phyloP scores from a whole-genome alignment of 2,888 invertebrate species.

The Brachyptera risi region DNA sequence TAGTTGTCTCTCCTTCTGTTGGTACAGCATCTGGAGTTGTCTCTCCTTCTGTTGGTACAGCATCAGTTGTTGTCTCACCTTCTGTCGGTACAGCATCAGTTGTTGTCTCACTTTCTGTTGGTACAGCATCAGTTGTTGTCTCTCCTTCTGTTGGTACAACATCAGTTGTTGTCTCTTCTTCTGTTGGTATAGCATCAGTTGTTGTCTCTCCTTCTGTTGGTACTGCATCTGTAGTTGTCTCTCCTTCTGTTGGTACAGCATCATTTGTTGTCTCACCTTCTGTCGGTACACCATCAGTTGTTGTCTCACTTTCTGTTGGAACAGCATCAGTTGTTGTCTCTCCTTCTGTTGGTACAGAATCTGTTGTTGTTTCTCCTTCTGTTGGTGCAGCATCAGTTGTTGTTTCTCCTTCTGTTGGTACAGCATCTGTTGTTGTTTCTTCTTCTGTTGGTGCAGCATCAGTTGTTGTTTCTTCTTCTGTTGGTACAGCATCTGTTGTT shows the following conservation, averaged over 20 bases:
- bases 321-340: not conserved
- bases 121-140: not conserved
- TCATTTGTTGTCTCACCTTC: slow-evolving; percentile 2
- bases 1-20: not conserved
- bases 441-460: too few species aligned
- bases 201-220: slow-evolving; percentile 18
- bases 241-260: slow-evolving; percentile 33
- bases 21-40: not conserved
- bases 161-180: not conserved
- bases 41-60: slow-evolving; percentile 22
- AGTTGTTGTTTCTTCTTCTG: not conserved
- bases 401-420: slow-evolving; percentile 35
- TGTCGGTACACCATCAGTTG: too few species aligned
- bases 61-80: slow-evolving; percentile 35
- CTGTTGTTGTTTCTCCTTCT: not conserved
- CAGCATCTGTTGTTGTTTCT: slow-evolving; percentile 22
- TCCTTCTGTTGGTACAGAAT: not conserved
- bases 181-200: not conserved
- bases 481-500: not conserved
- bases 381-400: slow-evolving; percentile 32
- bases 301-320: not conserved
- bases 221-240: slow-evolving; percentile 34
- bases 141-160: not conserved
- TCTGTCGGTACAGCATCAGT: slow-evolving; percentile 33
- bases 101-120: not conserved